A percentile compares a stretch with the other conserved stretches of the same genome.
Conservation (phyloP, 2,888 invertebrate species). For the Clivina fossor region DNA sequence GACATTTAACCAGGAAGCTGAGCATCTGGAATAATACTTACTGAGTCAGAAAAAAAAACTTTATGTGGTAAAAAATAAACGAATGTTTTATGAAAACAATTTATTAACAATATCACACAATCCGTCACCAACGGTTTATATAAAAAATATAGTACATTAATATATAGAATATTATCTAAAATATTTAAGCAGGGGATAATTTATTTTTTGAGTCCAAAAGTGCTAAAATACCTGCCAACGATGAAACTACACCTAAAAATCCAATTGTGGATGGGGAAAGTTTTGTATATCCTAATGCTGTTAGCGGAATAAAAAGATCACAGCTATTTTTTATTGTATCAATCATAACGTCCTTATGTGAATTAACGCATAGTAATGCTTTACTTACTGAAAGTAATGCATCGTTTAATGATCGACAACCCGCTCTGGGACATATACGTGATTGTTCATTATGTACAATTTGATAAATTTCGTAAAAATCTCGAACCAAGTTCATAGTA, state of each 20-base stretch:
- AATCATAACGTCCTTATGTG: slow-evolving; percentile 69
- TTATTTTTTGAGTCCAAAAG: slow-evolving; percentile 78
- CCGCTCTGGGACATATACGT: slow-evolving; percentile 40
- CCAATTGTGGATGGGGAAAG: slow-evolving; percentile 79
- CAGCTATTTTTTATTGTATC: slow-evolving; percentile 85
- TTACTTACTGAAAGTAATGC: slow-evolving; percentile 39
- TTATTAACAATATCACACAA: slow-evolving; percentile 9
- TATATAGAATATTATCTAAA: slow-evolving; percentile 18
- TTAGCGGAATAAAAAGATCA: slow-evolving; percentile 84
- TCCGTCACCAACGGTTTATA: slow-evolving; percentile 4
- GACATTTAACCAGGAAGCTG: no score
- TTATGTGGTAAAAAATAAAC: not conserved
- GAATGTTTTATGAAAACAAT: no score
- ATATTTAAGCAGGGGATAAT: slow-evolving; percentile 60
- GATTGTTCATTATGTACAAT: slow-evolving; percentile 59
- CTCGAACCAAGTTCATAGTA: slow-evolving; percentile 75
- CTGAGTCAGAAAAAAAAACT: not conserved
- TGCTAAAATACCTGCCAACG: slow-evolving; percentile 75
- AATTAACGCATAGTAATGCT: slow-evolving; percentile 45
- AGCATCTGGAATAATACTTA: not conserved
- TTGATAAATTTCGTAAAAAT: slow-evolving; percentile 79
- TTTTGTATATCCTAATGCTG: slow-evolving; percentile 75
- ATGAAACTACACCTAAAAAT: slow-evolving; percentile 76
- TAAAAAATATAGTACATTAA: not conserved
- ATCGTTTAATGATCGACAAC: slow-evolving; percentile 42